These are phyloP conservation scores for Brienomyrus brachyistius DNA, from an alignment of 2,113 vertebrate genomes.

Conservation along the genomic window DNA sequence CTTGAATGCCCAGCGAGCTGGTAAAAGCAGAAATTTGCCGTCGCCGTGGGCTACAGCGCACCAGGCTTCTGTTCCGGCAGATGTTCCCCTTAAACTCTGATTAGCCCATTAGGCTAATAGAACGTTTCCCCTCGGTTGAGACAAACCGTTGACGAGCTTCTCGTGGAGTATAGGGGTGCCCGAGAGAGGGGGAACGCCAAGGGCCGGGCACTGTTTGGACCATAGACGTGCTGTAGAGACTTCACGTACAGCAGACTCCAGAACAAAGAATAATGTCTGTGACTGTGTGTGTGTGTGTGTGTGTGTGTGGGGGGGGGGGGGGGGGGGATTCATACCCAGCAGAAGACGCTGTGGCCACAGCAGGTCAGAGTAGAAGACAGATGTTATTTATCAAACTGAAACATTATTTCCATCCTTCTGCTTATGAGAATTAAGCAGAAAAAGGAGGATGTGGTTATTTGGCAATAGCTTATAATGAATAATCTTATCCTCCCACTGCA, in stretches of 20 bases:
- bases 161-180: neutral
- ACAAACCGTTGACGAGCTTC: neutral
- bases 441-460: neutral
- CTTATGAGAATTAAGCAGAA: neutral
- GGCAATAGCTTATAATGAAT: neutral
- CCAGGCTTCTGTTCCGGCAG: neutral
- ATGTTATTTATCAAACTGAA: neutral
- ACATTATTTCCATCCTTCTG: neutral
- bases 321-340: neutral
- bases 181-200: neutral
- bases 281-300: neutral
- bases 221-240: neutral
- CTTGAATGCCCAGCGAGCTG: neutral
- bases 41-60: neutral
- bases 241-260: neutral
- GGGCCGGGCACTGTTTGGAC: neutral
- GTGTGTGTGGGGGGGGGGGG: no score
- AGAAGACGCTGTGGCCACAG: neutral
- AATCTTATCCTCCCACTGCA: neutral
- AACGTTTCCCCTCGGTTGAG: neutral
- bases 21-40: neutral
- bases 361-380: neutral
- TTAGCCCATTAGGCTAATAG: constrained; percentile 1
- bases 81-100: constrained; percentile 9
- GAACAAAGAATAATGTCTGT: neutral